These are phyloP conservation scores for Ceratothoa steindachneri DNA, from an alignment of 2,888 invertebrate genomes.

Conservation along the genomic window DNA sequence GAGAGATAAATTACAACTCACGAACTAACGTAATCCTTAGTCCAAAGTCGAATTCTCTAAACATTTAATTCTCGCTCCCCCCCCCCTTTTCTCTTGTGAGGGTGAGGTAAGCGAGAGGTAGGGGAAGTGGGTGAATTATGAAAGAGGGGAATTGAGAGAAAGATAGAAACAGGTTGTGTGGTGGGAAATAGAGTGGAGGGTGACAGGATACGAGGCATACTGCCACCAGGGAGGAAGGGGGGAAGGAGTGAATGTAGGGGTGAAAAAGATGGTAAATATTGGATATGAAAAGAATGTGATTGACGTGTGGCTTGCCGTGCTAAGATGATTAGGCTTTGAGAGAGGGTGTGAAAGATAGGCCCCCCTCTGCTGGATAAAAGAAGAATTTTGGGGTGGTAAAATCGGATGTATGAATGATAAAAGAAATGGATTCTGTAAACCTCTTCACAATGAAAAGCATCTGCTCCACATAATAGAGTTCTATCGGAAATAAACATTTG, in stretches of 20 bases:
- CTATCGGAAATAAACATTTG: background rate
- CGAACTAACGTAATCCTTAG: no score
- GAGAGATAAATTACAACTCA: no score
- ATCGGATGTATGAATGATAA: conserved; percentile 15
- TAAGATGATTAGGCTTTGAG: conserved; percentile 11
- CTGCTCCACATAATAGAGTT: background rate
- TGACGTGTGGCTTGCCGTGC: conserved; percentile 10
- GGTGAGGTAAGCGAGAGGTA: no score
- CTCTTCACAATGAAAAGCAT: background rate
- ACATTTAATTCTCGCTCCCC: no score
- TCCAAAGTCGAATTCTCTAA: no score
- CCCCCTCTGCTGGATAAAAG: background rate
- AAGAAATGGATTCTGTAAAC: background rate
- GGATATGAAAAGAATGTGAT: conserved; percentile 15
- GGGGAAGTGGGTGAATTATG: no score
- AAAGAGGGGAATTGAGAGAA: no score
- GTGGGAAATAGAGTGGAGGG: no score
- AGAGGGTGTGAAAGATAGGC: conserved; percentile 8
- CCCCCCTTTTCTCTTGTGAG: no score
- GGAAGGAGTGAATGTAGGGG: background rate
- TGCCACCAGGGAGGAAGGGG: no score
- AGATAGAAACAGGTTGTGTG: no score
- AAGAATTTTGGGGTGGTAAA: conserved; percentile 6
- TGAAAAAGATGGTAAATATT: background rate
- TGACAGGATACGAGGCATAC: no score